Evolutionary conservation across 2,797 vertebrate species (phyloP).

Genomic region (Anas bernieri): DNA sequence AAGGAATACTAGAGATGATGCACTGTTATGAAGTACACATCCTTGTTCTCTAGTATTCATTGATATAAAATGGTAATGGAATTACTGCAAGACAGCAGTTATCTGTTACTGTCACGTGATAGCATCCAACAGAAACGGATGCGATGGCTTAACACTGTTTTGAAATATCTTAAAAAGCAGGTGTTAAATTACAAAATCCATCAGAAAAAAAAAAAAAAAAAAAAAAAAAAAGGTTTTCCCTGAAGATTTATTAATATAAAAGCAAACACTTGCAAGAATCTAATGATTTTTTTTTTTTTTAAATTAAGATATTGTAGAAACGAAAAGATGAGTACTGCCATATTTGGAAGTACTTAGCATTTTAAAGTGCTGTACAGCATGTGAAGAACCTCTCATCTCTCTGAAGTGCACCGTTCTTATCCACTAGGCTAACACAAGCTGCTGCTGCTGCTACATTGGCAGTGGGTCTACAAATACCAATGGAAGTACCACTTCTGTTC

Average conservation of each 20-base stretch:
- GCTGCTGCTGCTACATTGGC: not conserved
- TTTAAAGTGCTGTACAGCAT: conserved; percentile 18
- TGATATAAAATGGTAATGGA: not conserved
- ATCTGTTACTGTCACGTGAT: not conserved
- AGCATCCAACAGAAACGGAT: not conserved
- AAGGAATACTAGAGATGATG: not conserved
- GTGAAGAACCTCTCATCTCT: conserved; percentile 42
- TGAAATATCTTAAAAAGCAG: conserved; percentile 6
- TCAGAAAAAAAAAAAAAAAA: conserved; percentile 28
- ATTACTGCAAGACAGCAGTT: not conserved
- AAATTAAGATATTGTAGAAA: conserved; percentile 24
- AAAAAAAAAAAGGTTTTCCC: conserved; percentile 27
- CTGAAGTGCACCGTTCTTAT: conserved; percentile 12
- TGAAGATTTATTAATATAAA: conserved; percentile 44
- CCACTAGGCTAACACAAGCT: not conserved
- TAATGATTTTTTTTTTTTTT: not conserved
- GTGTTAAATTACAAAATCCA: conserved; percentile 23
- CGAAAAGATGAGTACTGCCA: conserved; percentile 13
- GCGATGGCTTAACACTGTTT: not conserved
- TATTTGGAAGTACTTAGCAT: conserved; percentile 11
- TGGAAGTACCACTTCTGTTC: not conserved
- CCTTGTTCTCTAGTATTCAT: not conserved
- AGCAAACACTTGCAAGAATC: conserved; percentile 10
- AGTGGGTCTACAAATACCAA: not conserved
- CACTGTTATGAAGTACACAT: not conserved